phyloP scores from a whole-genome alignment of 2,797 vertebrate genomes.

The Smutsia temminckii region DNA sequence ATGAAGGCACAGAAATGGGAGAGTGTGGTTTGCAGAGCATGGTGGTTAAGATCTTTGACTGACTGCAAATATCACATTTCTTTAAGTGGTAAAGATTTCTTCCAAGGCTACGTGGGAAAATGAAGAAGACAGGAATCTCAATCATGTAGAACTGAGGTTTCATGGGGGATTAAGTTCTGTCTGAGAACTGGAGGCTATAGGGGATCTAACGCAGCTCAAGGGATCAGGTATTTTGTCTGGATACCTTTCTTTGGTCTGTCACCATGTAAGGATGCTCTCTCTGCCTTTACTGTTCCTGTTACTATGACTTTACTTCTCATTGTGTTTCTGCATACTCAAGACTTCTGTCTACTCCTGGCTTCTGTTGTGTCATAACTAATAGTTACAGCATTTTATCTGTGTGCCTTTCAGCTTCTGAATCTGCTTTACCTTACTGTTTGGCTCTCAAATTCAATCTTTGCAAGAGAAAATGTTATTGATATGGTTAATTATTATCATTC shows the following conservation, averaged over 20 bases:
- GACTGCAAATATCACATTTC: slow-evolving; percentile 15
- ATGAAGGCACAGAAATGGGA: neutral
- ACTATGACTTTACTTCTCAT: neutral
- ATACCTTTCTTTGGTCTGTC: neutral
- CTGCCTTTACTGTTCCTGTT: neutral
- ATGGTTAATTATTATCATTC: slow-evolving; percentile 62
- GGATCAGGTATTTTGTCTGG: neutral
- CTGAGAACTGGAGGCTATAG: neutral
- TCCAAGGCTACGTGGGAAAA: neutral
- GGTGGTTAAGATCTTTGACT: slow-evolving; percentile 18
- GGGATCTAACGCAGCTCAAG: neutral
- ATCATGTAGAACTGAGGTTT: neutral
- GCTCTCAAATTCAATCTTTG: slow-evolving; percentile 40
- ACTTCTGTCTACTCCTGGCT: neutral
- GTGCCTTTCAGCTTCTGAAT: neutral
- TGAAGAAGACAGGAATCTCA: slow-evolving; percentile 22
- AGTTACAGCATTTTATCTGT: slow-evolving; percentile 5
- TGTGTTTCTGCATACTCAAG: neutral
- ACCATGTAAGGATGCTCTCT: neutral
- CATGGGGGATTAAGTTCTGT: slow-evolving; percentile 2
- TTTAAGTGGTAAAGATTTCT: slow-evolving; percentile 56
- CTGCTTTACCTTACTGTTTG: slow-evolving; percentile 14
- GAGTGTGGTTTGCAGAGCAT: neutral
- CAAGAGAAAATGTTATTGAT: slow-evolving; percentile 57
- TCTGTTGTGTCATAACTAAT: slow-evolving; percentile 7